Conservation (phyloP, 2,797 vertebrate species). For the Melanotaenia pygmaea region DNA sequence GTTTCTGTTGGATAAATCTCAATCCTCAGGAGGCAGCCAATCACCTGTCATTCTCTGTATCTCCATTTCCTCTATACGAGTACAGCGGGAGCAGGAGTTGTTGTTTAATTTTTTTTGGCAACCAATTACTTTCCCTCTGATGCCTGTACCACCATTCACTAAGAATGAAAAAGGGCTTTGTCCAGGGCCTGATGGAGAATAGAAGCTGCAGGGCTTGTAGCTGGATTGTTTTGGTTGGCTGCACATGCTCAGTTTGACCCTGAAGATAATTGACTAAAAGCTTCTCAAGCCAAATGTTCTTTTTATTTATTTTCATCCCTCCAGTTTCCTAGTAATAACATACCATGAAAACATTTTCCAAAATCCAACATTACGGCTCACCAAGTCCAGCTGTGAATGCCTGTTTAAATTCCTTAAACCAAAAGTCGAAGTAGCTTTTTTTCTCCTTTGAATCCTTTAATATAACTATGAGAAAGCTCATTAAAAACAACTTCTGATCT, state of each 20-base stretch:
- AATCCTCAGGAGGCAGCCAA: slow-evolving; percentile 37
- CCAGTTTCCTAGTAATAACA: slow-evolving; percentile 41
- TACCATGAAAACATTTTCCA: slow-evolving; percentile 48
- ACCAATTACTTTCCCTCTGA: slow-evolving; percentile 29
- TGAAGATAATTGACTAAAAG: slow-evolving; percentile 65
- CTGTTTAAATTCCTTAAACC: slow-evolving; percentile 40
- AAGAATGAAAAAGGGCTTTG: slow-evolving; percentile 48
- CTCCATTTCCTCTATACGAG: slow-evolving; percentile 39
- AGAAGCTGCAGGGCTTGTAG: slow-evolving; percentile 51
- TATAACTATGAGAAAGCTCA: slow-evolving; percentile 51
- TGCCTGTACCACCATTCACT: slow-evolving; percentile 43
- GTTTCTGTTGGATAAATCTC: slow-evolving; percentile 74
- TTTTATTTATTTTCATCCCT: not conserved
- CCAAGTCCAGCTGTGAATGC: slow-evolving; percentile 48
- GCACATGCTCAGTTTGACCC: slow-evolving; percentile 57
- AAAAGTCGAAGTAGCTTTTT: slow-evolving; percentile 58
- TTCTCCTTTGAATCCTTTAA: slow-evolving; percentile 47
- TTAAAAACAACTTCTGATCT: no score
- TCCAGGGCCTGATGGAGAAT: slow-evolving; percentile 38
- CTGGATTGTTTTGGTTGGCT: slow-evolving; percentile 70
- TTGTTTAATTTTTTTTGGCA: slow-evolving; percentile 39
- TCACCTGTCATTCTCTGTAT: slow-evolving; percentile 48
- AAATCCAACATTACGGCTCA: slow-evolving; percentile 40
- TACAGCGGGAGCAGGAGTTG: no score
- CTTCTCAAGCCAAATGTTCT: slow-evolving; percentile 48